Evolutionary conservation across 2,888 invertebrate genomes (phyloP), one percentile per base, ranked within the genome.

Genomic region (Caenorhabditis angaria): DNA sequence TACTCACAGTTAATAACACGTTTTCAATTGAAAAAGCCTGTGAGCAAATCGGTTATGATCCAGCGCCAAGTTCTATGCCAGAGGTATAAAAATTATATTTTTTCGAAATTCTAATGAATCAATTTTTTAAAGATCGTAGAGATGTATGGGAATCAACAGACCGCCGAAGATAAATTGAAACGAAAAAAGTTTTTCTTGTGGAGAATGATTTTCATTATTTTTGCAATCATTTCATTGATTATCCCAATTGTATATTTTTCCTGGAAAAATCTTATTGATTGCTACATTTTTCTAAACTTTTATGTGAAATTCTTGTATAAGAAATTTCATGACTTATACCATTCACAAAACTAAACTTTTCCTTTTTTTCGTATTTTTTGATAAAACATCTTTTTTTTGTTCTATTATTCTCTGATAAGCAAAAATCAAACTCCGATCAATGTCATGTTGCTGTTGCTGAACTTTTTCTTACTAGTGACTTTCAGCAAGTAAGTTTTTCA

Each of bases 41-140:
- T 3, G 27, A 58, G 1, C 65, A 72, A 8, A n/a, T 72, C 6
- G 61, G 48, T 0, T 72, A 68, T 27, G 29, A 61, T n/a, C 72
- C 72, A 4, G 22, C 22, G 10, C 54, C 61, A n/a, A 25, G 35
- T 50, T 24, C 61, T 2, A 72, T 72, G 60, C 22, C 25, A 3
- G 48, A 67, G 48, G 71, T 67, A n/a, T n/a, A 54, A 2, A 6
- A 25, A 6, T 32, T 32, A 32, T 32, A n/a, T n/a, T n/a, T n/a
- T 53, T n/a, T n/a, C 6, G n/a, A 20, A 50, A 50, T n/a, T 50
- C n/a, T 50, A 50, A 48, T 48, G 48, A 48, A 14, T 48, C n/a
- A 24, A 24, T 25, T 53, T 10, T 25, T 12, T 53, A 24, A 5
- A 53, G 55, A 55, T 55, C 3, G n/a, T 29, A 14, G 55, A 55